phyloP scores from a whole-genome alignment of 2,888 invertebrate species.

The Drosophila kanekoi region DNA sequence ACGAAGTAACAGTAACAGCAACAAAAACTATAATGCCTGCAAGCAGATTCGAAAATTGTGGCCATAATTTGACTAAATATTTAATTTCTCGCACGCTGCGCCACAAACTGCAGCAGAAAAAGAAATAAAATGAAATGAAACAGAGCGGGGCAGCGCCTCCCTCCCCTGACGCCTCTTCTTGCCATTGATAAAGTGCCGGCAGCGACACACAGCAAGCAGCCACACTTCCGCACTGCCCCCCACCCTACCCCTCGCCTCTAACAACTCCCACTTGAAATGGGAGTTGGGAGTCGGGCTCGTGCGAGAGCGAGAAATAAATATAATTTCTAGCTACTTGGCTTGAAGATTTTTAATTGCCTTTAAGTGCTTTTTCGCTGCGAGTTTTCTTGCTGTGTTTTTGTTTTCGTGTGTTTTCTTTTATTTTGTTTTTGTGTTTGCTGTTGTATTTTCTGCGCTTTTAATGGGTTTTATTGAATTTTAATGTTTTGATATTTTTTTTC shows the following conservation, averaged over 20 bases:
- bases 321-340: conserved; percentile 69
- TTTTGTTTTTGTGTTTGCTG: conserved; percentile 32
- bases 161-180: conserved; percentile 14
- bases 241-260: neutral
- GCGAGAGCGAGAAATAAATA: conserved; percentile 68
- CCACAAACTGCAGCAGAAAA: conserved; percentile 32
- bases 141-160: conserved; percentile 1
- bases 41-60: conserved; percentile 65
- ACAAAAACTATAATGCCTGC: conserved; percentile 27
- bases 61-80: conserved; percentile 79
- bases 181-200: conserved; percentile 70
- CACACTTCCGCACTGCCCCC: neutral
- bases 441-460: conserved; percentile 55
- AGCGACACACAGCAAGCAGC: conserved; percentile 27
- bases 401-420: conserved; percentile 15
- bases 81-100: conserved; percentile 67
- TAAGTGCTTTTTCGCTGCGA: conserved; percentile 70
- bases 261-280: conserved; percentile 19
- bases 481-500: conserved; percentile 72
- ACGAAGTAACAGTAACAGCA: conserved; percentile 31
- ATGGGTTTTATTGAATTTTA: conserved; percentile 79
- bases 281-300: conserved; percentile 10
- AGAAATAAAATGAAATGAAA: conserved; percentile 26
- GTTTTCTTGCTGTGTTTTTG: conserved; percentile 30
- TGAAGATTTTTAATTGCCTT: conserved; percentile 77